A percentile compares a stretch with the other conserved stretches of the same genome.
phyloP scores from a whole-genome alignment of 2,797 vertebrate species.

The Microhierax caerulescens region DNA sequence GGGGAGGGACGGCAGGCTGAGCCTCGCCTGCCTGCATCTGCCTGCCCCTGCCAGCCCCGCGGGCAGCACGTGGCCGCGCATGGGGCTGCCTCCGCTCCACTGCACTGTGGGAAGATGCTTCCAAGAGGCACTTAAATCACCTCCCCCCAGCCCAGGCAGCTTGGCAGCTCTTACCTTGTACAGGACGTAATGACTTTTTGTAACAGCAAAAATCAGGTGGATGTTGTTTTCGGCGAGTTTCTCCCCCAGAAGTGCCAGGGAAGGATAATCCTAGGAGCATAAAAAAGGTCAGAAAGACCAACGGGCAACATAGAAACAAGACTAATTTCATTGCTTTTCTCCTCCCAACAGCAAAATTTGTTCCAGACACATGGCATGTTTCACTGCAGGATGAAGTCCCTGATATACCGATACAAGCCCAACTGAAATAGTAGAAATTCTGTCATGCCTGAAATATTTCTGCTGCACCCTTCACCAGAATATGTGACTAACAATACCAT shows the following conservation, averaged over 20 bases:
- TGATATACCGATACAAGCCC: background rate
- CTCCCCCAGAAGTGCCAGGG: slow-evolving; percentile 93
- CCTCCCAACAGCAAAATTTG: background rate
- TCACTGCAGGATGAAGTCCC: background rate
- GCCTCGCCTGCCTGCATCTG: background rate
- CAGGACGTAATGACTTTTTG: slow-evolving; percentile 88
- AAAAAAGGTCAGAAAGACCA: background rate
- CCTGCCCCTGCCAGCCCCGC: background rate
- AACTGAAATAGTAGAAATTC: background rate
- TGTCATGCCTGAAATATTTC: background rate
- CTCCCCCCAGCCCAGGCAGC: rapidly evolving
- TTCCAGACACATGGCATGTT: background rate
- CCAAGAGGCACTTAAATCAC: background rate
- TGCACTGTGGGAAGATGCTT: background rate
- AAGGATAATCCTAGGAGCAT: slow-evolving; percentile 89
- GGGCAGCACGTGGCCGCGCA: background rate
- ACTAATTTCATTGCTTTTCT: background rate
- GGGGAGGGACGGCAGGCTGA: rapidly evolving
- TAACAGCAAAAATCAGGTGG: slow-evolving; percentile 95
- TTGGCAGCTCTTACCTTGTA: slow-evolving; percentile 84
- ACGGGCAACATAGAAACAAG: background rate
- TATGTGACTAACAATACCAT: background rate
- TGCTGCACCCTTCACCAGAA: background rate
- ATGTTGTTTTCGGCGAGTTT: slow-evolving; percentile 97
- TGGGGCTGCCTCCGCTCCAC: background rate